Percentiles rank a stretch among this genome's conserved stretches.
Conservation (phyloP, 2,113 vertebrate genomes). For the Clinocottus analis region DNA sequence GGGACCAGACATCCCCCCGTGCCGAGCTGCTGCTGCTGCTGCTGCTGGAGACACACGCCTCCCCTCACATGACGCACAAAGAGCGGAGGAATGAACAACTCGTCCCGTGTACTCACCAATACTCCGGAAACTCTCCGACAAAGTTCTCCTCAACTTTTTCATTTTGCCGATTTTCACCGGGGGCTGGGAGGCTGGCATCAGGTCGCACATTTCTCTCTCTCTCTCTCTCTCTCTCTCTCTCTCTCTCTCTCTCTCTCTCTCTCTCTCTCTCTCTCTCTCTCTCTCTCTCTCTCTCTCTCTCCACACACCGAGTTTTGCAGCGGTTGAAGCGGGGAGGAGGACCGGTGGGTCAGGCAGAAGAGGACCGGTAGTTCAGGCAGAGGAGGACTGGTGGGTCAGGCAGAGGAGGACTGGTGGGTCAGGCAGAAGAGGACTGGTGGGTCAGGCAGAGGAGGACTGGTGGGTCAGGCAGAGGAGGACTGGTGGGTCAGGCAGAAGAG, state of each 20-base stretch:
- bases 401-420: slow-evolving; percentile 20
- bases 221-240: too few species aligned
- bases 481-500: background rate
- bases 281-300: background rate
- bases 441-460: too few species aligned
- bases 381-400: too few species aligned
- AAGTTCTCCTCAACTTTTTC: slow-evolving; percentile 99
- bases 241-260: too few species aligned
- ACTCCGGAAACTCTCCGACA: slow-evolving; percentile 96
- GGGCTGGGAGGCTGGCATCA: slow-evolving; percentile 86
- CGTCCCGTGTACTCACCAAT: slow-evolving; percentile 86
- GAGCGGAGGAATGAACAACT: background rate
- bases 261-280: too few species aligned
- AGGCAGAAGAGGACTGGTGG: slow-evolving; percentile 7
- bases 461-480: too few species aligned
- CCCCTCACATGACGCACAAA: slow-evolving; percentile 29
- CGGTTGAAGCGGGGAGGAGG: slow-evolving; percentile 20
- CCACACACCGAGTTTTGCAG: background rate
- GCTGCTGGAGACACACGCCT: slow-evolving; percentile 37
- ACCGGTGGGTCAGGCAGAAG: background rate
- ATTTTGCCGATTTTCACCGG: slow-evolving; percentile 90
- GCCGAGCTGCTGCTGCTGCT: slow-evolving; percentile 22
- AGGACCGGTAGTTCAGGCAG: too few species aligned
- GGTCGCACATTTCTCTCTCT: slow-evolving; percentile 80
- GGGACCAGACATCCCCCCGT: slow-evolving; percentile 28